A percentile compares a stretch with the other conserved stretches of the same genome.
Conservation (phyloP, 2,113 vertebrate species). For the Callionymus lyra region DNA sequence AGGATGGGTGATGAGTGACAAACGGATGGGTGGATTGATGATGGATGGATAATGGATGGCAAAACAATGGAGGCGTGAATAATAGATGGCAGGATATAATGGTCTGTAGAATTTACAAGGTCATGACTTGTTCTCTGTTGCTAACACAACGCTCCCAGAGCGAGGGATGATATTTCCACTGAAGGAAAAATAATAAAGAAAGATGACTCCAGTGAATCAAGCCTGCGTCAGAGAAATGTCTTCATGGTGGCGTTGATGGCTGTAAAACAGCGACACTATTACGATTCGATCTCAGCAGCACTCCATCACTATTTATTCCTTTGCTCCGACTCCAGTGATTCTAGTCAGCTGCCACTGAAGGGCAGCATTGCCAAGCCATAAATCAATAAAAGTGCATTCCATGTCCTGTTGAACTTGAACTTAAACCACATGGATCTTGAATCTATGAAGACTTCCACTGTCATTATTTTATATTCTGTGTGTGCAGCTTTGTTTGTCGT, state of each 20-base stretch:
- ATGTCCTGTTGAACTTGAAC: conserved; percentile 27
- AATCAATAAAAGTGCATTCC: conserved; percentile 42
- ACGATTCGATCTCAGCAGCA: conserved; percentile 1
- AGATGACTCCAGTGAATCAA: conserved; percentile 15
- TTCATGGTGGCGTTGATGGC: conserved; percentile 16
- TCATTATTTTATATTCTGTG: conserved; percentile 9
- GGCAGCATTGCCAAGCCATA: conserved; percentile 65
- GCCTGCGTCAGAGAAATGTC: conserved; percentile 25
- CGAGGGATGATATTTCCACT: too few relatives aligned
- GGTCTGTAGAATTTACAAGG: too few relatives aligned
- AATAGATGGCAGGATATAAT: too few relatives aligned
- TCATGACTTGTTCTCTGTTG: too few relatives aligned
- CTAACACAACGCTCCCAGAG: too few relatives aligned
- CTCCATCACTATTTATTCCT: conserved; percentile 7
- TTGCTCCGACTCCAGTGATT: conserved; percentile 34
- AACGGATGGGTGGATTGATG: too few relatives aligned
- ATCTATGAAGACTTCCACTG: conserved; percentile 1
- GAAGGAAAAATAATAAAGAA: conserved; percentile 26
- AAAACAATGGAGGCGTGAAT: too few relatives aligned
- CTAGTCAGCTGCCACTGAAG: conserved; percentile 58
- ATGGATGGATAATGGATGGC: too few relatives aligned
- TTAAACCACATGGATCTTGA: conserved; percentile 4
- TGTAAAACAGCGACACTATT: conserved; percentile 3
- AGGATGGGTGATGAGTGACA: too few relatives aligned
- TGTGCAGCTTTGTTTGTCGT: too few relatives aligned